Percentiles rank a stretch among this genome's conserved stretches.
Evolutionary conservation across 1,140 invertebrate genomes (phyloP).

Genomic region (Plutomurus gul): DNA sequence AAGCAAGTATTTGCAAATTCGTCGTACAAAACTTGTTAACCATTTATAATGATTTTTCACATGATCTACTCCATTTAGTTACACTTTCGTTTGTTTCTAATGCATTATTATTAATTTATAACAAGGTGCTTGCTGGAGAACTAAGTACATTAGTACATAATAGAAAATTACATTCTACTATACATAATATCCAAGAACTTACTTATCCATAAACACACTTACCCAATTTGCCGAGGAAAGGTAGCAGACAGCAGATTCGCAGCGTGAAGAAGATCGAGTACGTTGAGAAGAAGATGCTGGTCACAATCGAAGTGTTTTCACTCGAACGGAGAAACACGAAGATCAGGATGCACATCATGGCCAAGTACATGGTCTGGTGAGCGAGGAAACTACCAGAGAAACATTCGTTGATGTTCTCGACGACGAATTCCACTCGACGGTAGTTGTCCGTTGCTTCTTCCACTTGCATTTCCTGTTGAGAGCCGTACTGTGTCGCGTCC

Average conservation of each 20-base stretch:
- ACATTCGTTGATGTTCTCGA: conserved; percentile 53
- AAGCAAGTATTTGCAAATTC: too few relatives aligned
- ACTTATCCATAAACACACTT: too few relatives aligned
- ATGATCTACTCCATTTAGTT: too few relatives aligned
- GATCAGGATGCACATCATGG: conserved; percentile 54
- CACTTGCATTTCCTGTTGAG: conserved; percentile 53
- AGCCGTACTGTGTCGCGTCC: conserved; percentile 53
- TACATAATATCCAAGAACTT: too few relatives aligned
- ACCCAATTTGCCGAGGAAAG: conserved; percentile 50
- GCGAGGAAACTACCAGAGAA: conserved; percentile 51
- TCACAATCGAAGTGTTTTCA: conserved; percentile 46
- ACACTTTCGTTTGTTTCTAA: too few relatives aligned
- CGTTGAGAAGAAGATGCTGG: conserved; percentile 50
- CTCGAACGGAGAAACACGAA: conserved; percentile 49
- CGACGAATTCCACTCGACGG: conserved; percentile 50
- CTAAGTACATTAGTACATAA: too few relatives aligned
- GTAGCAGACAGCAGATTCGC: conserved; percentile 51
- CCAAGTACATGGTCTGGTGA: conserved; percentile 53
- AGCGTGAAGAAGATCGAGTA: conserved; percentile 53
- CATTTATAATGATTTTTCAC: too few relatives aligned
- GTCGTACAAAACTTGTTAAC: too few relatives aligned
- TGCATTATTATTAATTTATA: too few relatives aligned
- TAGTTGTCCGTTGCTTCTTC: conserved; percentile 54
- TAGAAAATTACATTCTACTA: too few relatives aligned
- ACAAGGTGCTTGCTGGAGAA: too few relatives aligned